These are phyloP conservation scores for Gymnoscopelus microlampas DNA, from an alignment of 2,797 vertebrate genomes.

Conservation along the genomic window DNA sequence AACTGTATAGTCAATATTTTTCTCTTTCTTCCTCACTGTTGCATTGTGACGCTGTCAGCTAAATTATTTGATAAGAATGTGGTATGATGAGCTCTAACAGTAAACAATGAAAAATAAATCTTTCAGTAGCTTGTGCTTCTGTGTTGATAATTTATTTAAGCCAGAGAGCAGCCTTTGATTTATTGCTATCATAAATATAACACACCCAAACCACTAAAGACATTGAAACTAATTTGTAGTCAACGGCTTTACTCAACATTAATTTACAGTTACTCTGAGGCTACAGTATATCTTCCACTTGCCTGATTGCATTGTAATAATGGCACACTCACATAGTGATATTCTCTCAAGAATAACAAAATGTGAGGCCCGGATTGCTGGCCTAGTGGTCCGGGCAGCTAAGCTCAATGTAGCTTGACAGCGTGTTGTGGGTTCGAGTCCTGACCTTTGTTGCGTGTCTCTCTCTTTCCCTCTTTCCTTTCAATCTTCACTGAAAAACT, in stretches of 20 bases:
- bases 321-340: conserved; percentile 8
- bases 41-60: not conserved
- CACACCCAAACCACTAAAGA: conserved; percentile 15
- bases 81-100: conserved; percentile 5
- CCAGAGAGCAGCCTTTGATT: conserved; percentile 34
- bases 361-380: too few relatives aligned
- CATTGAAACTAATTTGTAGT: conserved; percentile 14
- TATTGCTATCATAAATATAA: conserved; percentile 21
- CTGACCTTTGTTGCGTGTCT: too few relatives aligned
- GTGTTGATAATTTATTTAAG: conserved; percentile 36
- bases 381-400: too few relatives aligned
- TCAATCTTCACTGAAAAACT: too few relatives aligned
- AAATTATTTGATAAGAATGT: conserved; percentile 25
- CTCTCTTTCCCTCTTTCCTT: too few relatives aligned
- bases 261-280: conserved; percentile 5
- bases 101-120: conserved; percentile 9
- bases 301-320: not conserved
- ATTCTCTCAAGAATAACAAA: too few relatives aligned
- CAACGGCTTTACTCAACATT: not conserved
- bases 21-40: conserved; percentile 7
- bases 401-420: too few relatives aligned
- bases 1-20: conserved; percentile 10
- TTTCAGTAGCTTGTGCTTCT: conserved; percentile 1
- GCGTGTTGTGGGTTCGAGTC: too few relatives aligned
- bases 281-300: conserved; percentile 1